Evolutionary conservation across 2,113 vertebrate species (phyloP).

Genomic region (Ranitomeya imitator): DNA sequence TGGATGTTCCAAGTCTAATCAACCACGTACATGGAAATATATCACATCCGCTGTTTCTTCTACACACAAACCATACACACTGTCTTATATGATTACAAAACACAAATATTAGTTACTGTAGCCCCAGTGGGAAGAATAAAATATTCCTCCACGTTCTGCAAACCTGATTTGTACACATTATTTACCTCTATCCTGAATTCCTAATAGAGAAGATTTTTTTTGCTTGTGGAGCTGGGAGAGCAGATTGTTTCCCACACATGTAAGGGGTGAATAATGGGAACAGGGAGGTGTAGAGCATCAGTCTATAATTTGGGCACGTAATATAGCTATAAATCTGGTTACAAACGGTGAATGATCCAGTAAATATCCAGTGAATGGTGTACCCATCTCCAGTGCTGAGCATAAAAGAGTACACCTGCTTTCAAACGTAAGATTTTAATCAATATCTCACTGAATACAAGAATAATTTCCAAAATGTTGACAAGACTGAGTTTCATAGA

Average conservation of each 20-base stretch:
- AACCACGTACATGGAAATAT: too few species aligned
- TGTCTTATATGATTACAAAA: too few species aligned
- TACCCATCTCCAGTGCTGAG: too few species aligned
- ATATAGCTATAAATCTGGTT: not conserved
- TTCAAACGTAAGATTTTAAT: too few species aligned
- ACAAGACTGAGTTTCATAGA: too few species aligned
- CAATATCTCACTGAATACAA: too few species aligned
- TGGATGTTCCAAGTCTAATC: too few species aligned
- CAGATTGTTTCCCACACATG: slow-evolving; percentile 27
- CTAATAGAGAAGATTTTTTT: not conserved
- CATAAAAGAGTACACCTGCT: too few species aligned
- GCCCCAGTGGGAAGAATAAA: not conserved
- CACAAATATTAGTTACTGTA: not conserved
- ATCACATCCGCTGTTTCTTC: too few species aligned
- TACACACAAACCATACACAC: too few species aligned
- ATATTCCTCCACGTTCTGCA: not conserved
- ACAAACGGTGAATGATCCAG: not conserved
- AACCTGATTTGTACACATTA: slow-evolving; percentile 27
- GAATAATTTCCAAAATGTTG: too few species aligned
- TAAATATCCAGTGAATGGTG: not conserved
- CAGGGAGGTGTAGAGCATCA: not conserved
- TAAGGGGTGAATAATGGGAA: not conserved
- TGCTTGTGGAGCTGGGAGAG: not conserved
- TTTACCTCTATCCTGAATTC: slow-evolving; percentile 11
- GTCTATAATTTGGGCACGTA: not conserved